A percentile compares a stretch with the other conserved stretches of the same genome.
Conservation (phyloP, 2,113 vertebrate species). For the Guaruba guarouba region DNA sequence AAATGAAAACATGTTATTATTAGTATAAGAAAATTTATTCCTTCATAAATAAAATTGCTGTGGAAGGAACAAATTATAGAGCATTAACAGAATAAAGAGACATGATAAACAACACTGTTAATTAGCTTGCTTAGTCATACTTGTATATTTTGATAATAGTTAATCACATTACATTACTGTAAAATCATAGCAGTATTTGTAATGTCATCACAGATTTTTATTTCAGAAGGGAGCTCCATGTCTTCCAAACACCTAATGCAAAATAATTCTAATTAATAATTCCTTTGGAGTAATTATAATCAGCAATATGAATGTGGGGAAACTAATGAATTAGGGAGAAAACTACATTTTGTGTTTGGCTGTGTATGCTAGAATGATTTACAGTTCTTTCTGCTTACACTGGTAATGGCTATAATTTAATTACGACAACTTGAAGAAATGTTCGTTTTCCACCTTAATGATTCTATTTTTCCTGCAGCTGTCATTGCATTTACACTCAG, state of each 20-base stretch:
- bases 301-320: background rate
- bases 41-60: background rate
- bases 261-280: constrained; percentile 60
- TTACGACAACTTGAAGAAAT: constrained; percentile 33
- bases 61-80: background rate
- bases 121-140: constrained; percentile 45
- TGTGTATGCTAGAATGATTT: constrained; percentile 1
- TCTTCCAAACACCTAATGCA: constrained; percentile 25
- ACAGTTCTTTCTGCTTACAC: background rate
- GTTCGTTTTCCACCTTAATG: background rate
- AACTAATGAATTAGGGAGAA: constrained; percentile 20
- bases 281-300: constrained; percentile 38
- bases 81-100: background rate
- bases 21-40: background rate
- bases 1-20: background rate
- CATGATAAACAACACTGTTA: background rate
- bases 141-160: constrained; percentile 5
- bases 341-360: background rate
- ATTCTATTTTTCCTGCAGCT: constrained; percentile 19
- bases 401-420: constrained; percentile 41
- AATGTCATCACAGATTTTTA: constrained; percentile 41
- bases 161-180: constrained; percentile 28
- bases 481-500: background rate
- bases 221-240: constrained; percentile 26
- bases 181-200: background rate